phyloP scores from a whole-genome alignment of 1,140 invertebrate species.

The Ectropis grisescens region DNA sequence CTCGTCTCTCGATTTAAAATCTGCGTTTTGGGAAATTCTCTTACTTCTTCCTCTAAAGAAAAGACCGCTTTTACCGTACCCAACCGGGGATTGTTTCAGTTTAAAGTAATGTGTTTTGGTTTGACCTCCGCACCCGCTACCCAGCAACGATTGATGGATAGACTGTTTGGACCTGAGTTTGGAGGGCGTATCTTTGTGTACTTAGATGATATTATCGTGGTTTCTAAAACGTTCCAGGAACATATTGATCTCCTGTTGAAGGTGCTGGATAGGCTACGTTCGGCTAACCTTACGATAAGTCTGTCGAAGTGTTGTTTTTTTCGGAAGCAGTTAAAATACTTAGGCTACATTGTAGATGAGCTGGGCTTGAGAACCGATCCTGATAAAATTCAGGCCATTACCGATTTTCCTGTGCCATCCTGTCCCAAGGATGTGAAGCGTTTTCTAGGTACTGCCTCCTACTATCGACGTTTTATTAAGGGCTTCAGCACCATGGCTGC shows the following conservation, averaged over 20 bases:
- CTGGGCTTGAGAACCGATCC: no score
- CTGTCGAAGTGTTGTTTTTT: conserved; percentile 3
- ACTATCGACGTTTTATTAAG: no score
- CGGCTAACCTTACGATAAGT: conserved; percentile 3
- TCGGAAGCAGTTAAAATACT: conserved; percentile 4
- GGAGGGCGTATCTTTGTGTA: conserved; percentile 2
- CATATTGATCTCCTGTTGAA: not conserved
- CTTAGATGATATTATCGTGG: conserved; percentile 1
- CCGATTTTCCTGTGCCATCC: no score
- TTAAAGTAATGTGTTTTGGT: conserved; percentile 8
- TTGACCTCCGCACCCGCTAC: conserved; percentile 5
- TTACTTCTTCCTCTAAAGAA: conserved; percentile 17
- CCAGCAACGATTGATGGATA: no score
- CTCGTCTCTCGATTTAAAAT: conserved; percentile 38
- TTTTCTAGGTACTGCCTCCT: no score
- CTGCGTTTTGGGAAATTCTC: no score
- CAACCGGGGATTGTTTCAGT: conserved; percentile 3
- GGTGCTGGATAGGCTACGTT: conserved; percentile 1
- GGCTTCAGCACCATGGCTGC: no score
- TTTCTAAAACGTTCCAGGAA: no score
- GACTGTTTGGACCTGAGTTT: conserved; percentile 6
- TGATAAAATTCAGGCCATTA: no score
- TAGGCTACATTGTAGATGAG: conserved; percentile 3
- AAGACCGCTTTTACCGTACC: conserved; percentile 62
- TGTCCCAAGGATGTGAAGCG: no score